phyloP scores from a whole-genome alignment of 2,888 invertebrate genomes.

The Dorcus parallelipipedus region DNA sequence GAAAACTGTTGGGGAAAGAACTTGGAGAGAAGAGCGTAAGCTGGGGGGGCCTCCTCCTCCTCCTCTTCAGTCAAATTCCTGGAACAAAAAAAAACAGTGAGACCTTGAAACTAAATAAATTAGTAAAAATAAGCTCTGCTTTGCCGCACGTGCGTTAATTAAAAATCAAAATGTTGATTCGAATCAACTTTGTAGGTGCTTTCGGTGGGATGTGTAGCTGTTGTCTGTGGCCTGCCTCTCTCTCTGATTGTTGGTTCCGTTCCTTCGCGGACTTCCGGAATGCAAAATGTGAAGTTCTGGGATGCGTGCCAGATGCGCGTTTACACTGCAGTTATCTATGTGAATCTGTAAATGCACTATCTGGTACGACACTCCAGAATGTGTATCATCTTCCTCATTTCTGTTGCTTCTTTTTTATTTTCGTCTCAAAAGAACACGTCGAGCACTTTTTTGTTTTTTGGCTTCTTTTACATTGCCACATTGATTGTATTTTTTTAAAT shows the following conservation, averaged over 20 bases:
- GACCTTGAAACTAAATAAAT: too few relatives aligned
- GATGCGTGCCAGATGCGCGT: constrained; percentile 98
- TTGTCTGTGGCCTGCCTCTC: not conserved
- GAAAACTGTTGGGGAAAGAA: too few relatives aligned
- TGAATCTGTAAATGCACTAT: constrained; percentile 96
- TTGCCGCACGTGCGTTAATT: not conserved
- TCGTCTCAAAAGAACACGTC: too few relatives aligned
- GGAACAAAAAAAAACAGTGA: too few relatives aligned
- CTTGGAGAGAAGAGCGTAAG: too few relatives aligned
- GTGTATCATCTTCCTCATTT: constrained; percentile 46
- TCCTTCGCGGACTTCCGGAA: constrained; percentile 6
- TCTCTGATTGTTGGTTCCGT: not conserved
- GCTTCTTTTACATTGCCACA: too few relatives aligned
- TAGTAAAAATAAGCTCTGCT: not conserved
- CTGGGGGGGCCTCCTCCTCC: too few relatives aligned
- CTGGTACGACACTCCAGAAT: constrained; percentile 95
- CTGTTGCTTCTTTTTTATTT: constrained; percentile 14
- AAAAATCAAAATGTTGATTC: constrained; percentile 4
- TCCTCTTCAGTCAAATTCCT: too few relatives aligned
- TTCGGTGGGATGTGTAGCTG: constrained; percentile 23
- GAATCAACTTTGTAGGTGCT: constrained; percentile 30
- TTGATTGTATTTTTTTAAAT: too few relatives aligned
- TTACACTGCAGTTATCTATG: constrained; percentile 66
- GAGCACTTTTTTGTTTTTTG: too few relatives aligned
- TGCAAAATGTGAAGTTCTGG: constrained; percentile 56